Conservation (phyloP, 2,888 invertebrate species). For the Panzeria rudis region DNA sequence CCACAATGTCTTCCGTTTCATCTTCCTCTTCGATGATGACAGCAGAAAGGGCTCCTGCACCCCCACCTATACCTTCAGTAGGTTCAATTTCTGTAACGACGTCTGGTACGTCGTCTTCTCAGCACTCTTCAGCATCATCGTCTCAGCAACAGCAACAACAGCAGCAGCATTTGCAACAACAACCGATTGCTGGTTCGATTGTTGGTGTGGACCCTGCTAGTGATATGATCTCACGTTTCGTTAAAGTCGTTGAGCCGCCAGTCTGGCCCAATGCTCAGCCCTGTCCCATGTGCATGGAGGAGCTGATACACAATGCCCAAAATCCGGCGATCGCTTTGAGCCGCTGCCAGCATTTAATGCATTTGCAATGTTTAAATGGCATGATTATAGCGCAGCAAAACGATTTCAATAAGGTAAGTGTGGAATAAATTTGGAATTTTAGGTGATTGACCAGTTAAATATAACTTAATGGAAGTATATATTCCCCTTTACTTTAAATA, state of each 20-base stretch:
- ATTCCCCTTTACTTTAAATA: too few relatives aligned
- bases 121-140: slow-evolving; percentile 67
- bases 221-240: slow-evolving; percentile 88
- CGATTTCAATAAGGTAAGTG: slow-evolving; percentile 82
- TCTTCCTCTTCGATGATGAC: slow-evolving; percentile 67
- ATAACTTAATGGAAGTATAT: too few relatives aligned
- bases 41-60: slow-evolving; percentile 80
- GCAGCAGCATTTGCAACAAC: slow-evolving; percentile 76
- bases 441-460: neutral
- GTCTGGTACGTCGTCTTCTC: slow-evolving; percentile 73
- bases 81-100: slow-evolving; percentile 71
- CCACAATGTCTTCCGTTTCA: slow-evolving; percentile 72
- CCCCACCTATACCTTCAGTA: slow-evolving; percentile 79
- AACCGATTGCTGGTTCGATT: slow-evolving; percentile 84
- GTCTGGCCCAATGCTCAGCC: slow-evolving; percentile 89
- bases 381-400: slow-evolving; percentile 88
- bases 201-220: slow-evolving; percentile 84
- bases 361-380: slow-evolving; percentile 91
- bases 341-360: slow-evolving; percentile 91
- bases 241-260: slow-evolving; percentile 87
- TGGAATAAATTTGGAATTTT: neutral
- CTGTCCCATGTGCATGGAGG: slow-evolving; percentile 89
- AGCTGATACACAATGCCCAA: slow-evolving; percentile 83
- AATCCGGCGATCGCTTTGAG: slow-evolving; percentile 88
- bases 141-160: slow-evolving; percentile 74